Evolutionary conservation across 2,113 vertebrate species (phyloP).

Genomic region (Xiphorhynchus elegans): DNA sequence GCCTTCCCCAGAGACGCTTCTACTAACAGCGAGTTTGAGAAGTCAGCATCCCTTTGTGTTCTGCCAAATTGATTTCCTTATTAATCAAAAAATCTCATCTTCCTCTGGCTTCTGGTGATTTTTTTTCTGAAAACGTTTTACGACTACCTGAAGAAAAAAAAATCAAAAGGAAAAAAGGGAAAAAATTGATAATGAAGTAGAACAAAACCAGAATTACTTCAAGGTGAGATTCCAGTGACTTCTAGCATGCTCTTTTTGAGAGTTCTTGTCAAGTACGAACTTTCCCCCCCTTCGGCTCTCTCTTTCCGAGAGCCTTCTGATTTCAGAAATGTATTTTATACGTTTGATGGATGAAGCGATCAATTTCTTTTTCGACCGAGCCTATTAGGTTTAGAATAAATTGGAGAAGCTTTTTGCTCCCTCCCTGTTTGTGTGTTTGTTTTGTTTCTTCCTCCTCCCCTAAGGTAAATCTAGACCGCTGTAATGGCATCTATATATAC

Average conservation of each 20-base stretch:
- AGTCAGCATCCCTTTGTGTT: not conserved
- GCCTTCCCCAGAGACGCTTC: not conserved
- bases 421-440: not conserved
- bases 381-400: not conserved
- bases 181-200: accelerated
- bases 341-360: conserved; percentile 33
- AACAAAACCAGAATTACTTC: not conserved
- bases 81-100: conserved; percentile 17
- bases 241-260: not conserved
- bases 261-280: conserved; percentile 1
- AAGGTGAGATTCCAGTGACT: not conserved
- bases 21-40: not conserved
- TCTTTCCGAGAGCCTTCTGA: not conserved
- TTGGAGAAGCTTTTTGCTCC: not conserved
- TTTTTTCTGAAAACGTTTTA: not conserved
- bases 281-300: not conserved
- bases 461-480: not conserved
- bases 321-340: conserved; percentile 31
- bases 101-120: not conserved
- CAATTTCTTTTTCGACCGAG: conserved; percentile 1
- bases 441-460: conserved; percentile 5
- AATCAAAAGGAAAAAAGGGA: accelerated
- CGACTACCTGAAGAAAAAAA: not conserved
- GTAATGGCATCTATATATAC: not conserved
- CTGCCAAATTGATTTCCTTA: conserved; percentile 35